Evolutionary conservation across 2,113 vertebrate species (phyloP), one percentile per base, ranked within the genome.

Genomic region (Carlito syrichta): DNA sequence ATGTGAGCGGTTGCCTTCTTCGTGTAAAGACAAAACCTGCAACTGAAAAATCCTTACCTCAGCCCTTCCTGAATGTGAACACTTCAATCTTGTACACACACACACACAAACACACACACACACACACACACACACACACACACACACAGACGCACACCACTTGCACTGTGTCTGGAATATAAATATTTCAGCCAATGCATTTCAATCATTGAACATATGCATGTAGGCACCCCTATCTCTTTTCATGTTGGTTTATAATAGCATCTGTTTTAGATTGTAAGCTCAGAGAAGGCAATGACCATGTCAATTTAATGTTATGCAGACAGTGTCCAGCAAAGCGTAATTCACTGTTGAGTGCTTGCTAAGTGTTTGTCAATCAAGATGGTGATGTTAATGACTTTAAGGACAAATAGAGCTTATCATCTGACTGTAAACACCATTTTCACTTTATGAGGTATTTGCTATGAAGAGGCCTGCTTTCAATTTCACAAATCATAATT

Each of bases 261-360:
- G 78, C 95, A 97, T 97, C 91, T 94, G 91, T 96, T 97, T 96
- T 91, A 63, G 27, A 95, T 98, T 90, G 45, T 89, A 92, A 88
- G 19, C 94, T 97, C 74, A 86, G 94, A 98, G 96, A 93, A 77
- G 69, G 79, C 60, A 95, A 87, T 86, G 89, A 69, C 81, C 79
- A 85, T 69, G 85, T 94, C 84, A 96, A 13, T 69, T 92, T 93
- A 74, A 56, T 79, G 38, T 90, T 87, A 77, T 77, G 52, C 96
- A 97, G 91, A 92, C 85, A 95, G 4, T 48, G 60, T 90, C 79
- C 58, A 90, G 52, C 60, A 96, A 91, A 32, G 40, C 50, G 58
- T 77, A 95, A 92, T 92, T 97, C 76, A 77, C 35, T 58, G 77
- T 58, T 68, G 56, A 85, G 85, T 87, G 66, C 45, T 87, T 87